phyloP scores from a whole-genome alignment of 2,888 invertebrate species.

The Lasioglossum figueresi region DNA sequence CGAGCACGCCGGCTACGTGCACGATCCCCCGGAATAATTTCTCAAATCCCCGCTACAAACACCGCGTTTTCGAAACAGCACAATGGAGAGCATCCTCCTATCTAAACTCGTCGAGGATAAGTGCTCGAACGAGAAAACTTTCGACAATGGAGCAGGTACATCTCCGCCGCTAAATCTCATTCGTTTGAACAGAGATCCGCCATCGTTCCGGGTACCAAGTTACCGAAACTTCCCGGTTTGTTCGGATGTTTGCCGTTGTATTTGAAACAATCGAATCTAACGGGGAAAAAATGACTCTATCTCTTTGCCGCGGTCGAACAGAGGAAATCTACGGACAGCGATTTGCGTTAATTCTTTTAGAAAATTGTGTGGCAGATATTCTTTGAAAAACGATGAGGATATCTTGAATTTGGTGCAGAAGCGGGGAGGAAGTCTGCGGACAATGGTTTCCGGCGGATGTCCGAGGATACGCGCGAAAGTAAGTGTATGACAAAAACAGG shows the following conservation, averaged over 20 bases:
- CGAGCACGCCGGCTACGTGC: background rate
- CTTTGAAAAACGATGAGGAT: background rate
- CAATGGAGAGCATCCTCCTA: background rate
- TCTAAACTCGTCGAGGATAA: background rate
- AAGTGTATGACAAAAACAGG: conserved; percentile 18
- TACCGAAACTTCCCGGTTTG: background rate
- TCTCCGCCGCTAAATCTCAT: background rate
- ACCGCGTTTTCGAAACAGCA: background rate
- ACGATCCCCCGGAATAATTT: conserved; percentile 6
- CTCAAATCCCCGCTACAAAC: background rate
- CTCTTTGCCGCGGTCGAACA: background rate
- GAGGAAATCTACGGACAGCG: background rate
- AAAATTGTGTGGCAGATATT: background rate
- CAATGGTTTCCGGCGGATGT: background rate
- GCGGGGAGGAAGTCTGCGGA: background rate
- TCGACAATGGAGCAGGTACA: background rate
- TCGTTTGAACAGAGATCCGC: background rate
- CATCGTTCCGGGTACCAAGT: background rate
- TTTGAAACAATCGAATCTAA: background rate
- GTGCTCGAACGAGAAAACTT: background rate
- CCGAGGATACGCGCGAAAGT: background rate
- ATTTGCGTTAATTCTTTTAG: background rate
- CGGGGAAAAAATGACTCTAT: background rate
- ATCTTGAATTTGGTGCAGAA: background rate
- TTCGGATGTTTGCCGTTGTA: conserved; percentile 1